These are phyloP conservation scores for Pangasius larnaudii DNA, from an alignment of 2,797 vertebrate genomes.

Conservation along the genomic window DNA sequence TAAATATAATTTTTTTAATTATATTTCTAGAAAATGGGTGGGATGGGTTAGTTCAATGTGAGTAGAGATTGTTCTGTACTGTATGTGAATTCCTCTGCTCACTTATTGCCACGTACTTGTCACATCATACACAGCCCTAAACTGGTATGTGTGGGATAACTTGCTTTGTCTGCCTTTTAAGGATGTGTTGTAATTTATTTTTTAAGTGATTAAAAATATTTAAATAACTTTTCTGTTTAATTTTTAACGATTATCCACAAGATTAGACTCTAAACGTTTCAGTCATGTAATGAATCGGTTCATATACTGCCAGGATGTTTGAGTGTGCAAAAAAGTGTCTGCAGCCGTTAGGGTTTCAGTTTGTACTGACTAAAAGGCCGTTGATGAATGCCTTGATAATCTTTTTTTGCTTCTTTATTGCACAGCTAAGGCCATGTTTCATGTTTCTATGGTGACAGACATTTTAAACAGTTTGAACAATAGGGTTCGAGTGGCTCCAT, in stretches of 20 bases:
- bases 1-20: slow-evolving; percentile 74
- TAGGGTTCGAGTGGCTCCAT: slow-evolving; percentile 38
- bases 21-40: slow-evolving; percentile 57
- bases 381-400: slow-evolving; percentile 45
- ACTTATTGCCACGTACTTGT: slow-evolving; percentile 44
- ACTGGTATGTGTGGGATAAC: slow-evolving; percentile 48
- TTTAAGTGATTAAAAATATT: slow-evolving; percentile 69
- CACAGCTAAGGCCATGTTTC: slow-evolving; percentile 47
- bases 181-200: slow-evolving; percentile 80
- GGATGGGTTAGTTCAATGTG: slow-evolving; percentile 37
- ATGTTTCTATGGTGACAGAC: slow-evolving; percentile 54
- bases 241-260: neutral
- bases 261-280: neutral
- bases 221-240: slow-evolving; percentile 24
- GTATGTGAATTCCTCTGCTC: slow-evolving; percentile 60
- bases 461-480: slow-evolving; percentile 56
- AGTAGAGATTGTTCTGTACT: slow-evolving; percentile 51
- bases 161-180: slow-evolving; percentile 71
- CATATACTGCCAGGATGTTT: neutral
- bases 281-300: neutral
- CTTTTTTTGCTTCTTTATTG: slow-evolving; percentile 30
- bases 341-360: neutral
- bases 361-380: neutral
- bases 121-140: slow-evolving; percentile 54
- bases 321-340: neutral